Evolutionary conservation across 2,888 invertebrate species (phyloP), one percentile per base, ranked within the genome.

Genomic region (Empis livida): DNA sequence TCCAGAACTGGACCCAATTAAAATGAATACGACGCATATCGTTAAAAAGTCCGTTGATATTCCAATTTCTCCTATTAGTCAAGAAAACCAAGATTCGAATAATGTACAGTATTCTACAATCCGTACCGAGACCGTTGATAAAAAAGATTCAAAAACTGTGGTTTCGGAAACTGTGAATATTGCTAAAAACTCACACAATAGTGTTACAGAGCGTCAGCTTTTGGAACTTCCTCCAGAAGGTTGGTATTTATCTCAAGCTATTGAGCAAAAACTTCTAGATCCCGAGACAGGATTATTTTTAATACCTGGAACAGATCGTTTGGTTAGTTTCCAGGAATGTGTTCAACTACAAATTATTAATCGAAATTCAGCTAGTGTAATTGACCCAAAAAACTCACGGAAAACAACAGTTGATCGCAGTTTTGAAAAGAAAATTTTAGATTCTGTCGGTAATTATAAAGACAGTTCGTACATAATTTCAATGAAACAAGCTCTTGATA

Each of bases 321-420:
- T 84, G 46, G 79, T 91, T 41, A 83, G 85, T 50, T 83, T 95
- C 55, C 82, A 87, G 64, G 93, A 94, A 65, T 90, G 94, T 56
- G 74, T 96, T 40, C 81, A 82, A 58, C 74, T 90, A 50, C 82
- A 86, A 61, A 81, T 96, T 20, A 84, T 96, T 42, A 85, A 93
- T 68, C 78, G 85, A 14, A 74, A 81, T 53, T 93, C 92, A 0
- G 90, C 87, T 13, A 70, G 79, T 45, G 89, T 94, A 1, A 67
- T 89, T 27, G 90, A 94, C 64, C 82, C 86, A 2, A 77, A 74
- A 54, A 80, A 78, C 48, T 79, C 78, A 45, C 79, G 83, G 60
- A 78, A 79, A 61, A 67, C 86, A 15, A 73, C 82, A 5, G 64
- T 92, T 13, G 62, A 73, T 8, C 77, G 81, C 58, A 87, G 89